Base-by-base conservation (phyloP, 2,113 vertebrate genomes). In the Sprattus sprattus region DNA sequence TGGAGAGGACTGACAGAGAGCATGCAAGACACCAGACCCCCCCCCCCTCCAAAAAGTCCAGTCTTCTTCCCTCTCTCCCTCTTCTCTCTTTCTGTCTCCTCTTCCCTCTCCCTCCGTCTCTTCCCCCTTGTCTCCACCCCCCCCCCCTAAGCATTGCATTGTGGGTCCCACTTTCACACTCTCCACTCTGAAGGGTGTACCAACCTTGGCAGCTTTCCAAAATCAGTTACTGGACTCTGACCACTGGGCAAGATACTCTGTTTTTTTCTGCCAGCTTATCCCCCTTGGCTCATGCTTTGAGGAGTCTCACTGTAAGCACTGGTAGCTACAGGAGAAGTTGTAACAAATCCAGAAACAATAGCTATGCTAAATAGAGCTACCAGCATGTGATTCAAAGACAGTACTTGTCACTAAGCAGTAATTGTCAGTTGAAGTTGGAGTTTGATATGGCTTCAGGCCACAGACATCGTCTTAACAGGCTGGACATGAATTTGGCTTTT, bases 21-120 rank as follows among this genome's bases (percentile, higher is more conserved):
- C 81, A 83, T 81, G 67, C 85, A 85, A 91, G 86, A 90, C 82
- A 78, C 28, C 71, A 13, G 64, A n/a, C 18, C 54, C 20, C 54
- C 57, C n/a, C 20, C 44, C 13, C 83, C 85, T 57, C 81, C 78
- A 54, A 28, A 54, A 28, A 60, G 60, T 86, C 78, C 6, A 86
- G 3, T 28, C 64, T 25, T 20, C n/a, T 67, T 25, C 1, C n/a
- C 64, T 67, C 64, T 13, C n/a, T 6, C n/a, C 10, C n/a, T 64
- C 2, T 8, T 60, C 54, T 60, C 54, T 5, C 20, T 18, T 22
- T n/a, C 20, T 60, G 39, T 39, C 39, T 18, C 18, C 20, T 22
- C 3, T 60, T 5, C 4, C 54, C 6, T n/a, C n/a, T 64, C 22
- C n/a, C n/a, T 28, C 64, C n/a, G 7, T n/a, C 60, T 9, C 60